Evolutionary conservation across 2,797 vertebrate genomes (phyloP).

Genomic region (Rhinogobio ventralis): DNA sequence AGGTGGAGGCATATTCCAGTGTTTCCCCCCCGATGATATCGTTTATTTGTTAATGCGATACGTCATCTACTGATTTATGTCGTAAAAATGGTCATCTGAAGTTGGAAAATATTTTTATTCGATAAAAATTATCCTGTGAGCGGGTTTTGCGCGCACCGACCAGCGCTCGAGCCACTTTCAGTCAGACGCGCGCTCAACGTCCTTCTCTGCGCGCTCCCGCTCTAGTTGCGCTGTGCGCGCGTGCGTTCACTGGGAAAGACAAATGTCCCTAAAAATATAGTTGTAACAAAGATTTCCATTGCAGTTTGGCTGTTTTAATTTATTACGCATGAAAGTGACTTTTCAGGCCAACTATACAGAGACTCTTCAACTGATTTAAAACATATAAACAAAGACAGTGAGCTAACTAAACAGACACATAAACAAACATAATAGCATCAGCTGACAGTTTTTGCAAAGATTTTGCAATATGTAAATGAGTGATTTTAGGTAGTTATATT

Average conservation of each 20-base stretch:
- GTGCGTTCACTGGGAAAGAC: background rate
- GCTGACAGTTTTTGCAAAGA: background rate
- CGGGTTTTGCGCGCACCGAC: conserved; percentile 53
- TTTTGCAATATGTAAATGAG: background rate
- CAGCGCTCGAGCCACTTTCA: conserved; percentile 37
- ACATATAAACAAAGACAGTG: background rate
- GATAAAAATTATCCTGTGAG: conserved; percentile 11
- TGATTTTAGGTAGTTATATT: background rate
- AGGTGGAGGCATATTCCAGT: conserved; percentile 41
- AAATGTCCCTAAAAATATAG: background rate
- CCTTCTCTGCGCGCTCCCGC: conserved; percentile 31
- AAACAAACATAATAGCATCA: background rate
- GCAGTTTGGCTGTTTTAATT: background rate
- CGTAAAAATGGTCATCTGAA: background rate
- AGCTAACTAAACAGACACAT: background rate
- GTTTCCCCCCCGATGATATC: background rate
- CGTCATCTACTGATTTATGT: too few relatives aligned
- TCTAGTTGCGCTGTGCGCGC: background rate
- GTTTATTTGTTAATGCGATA: background rate
- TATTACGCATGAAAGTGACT: background rate
- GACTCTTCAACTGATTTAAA: too few relatives aligned
- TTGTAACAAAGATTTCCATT: background rate
- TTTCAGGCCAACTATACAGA: background rate
- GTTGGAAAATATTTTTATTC: background rate
- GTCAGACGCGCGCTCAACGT: conserved; percentile 43